These are phyloP conservation scores for Tetranychus piercei DNA, from an alignment of 2,888 invertebrate species.

Conservation along the genomic window DNA sequence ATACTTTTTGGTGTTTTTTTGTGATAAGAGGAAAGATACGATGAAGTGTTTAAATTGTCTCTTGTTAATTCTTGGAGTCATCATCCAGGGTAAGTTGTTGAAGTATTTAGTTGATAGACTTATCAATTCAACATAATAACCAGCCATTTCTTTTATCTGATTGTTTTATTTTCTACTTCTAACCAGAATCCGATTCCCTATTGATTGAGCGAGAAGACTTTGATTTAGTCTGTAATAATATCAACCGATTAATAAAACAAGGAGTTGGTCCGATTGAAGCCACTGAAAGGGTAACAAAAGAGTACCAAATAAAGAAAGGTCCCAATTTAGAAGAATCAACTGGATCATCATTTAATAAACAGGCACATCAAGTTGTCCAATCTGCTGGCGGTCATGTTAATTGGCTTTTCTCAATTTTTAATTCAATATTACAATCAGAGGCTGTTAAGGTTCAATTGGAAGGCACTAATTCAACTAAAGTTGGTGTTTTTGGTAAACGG, in stretches of 20 bases:
- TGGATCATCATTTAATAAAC: background rate
- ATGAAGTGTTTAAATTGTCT: too few relatives aligned
- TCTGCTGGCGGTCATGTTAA: background rate
- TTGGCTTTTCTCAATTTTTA: background rate
- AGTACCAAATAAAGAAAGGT: background rate
- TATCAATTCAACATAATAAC: too few relatives aligned
- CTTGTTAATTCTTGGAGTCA: too few relatives aligned
- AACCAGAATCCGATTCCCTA: background rate
- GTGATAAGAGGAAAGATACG: too few relatives aligned
- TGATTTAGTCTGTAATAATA: background rate
- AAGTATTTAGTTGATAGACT: too few relatives aligned
- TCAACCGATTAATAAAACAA: background rate
- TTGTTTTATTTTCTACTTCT: too few relatives aligned
- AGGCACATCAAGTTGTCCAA: background rate
- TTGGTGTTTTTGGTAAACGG: background rate
- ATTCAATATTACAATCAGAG: background rate
- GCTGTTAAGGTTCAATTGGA: background rate
- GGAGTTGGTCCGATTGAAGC: background rate
- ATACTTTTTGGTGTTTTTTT: too few relatives aligned
- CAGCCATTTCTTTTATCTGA: too few relatives aligned
- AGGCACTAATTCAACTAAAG: background rate
- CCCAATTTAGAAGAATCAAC: background rate
- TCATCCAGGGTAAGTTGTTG: too few relatives aligned
- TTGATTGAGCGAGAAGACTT: background rate
- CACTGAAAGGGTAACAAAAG: too few relatives aligned